Evolutionary conservation across 2,888 invertebrate genomes (phyloP), one percentile per base, ranked within the genome.

Genomic region (Melieria omissa): DNA sequence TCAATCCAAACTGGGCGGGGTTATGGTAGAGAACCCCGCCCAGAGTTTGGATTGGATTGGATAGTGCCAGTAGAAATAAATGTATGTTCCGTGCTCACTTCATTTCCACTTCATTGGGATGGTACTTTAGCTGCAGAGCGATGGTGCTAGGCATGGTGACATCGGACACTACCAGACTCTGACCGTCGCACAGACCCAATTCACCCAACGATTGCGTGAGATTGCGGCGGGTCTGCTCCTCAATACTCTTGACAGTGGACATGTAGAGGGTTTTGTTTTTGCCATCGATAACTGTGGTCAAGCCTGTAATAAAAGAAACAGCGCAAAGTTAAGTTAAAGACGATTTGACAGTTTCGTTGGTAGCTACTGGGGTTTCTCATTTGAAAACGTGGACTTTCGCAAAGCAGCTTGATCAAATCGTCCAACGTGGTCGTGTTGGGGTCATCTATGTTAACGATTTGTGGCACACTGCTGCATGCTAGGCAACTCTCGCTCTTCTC

Each of bases 211-310:
- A 93, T 88, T 94, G 95, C 79, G 93, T 93, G 75, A 99, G 90
- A 88, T 99, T 99, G 65, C 91, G 91, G 78, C 93, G 90, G 0
- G 98, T 98, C 78, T 91, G 90, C 82, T 95, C 94, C 86, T 97
- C 97, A 80, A 99, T 96, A 78, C 96, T 96, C 76, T 94, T 92
- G 29, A 99, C 93, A 12, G 93, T 93, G 45, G 95, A 92, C 92
- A 99, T 96, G 84, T 98, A 99, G 10, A 99, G 88, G 0, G 98
- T 98, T 86, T 93, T 95, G 84, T 93, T 94, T 84, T 93, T 95
- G 4, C 95, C 96, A 81, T 93, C 91, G 57, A 94, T 90, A 5
- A 91, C 89, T 16, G 94, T 92, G 0, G 96, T 95, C 45, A 97
- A 90, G 54, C 97, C 90, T 90, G 55, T 29, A 29, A 29, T 29